Evolutionary conservation across 2,888 invertebrate species (phyloP).

Genomic region (Ellobium chinense): DNA sequence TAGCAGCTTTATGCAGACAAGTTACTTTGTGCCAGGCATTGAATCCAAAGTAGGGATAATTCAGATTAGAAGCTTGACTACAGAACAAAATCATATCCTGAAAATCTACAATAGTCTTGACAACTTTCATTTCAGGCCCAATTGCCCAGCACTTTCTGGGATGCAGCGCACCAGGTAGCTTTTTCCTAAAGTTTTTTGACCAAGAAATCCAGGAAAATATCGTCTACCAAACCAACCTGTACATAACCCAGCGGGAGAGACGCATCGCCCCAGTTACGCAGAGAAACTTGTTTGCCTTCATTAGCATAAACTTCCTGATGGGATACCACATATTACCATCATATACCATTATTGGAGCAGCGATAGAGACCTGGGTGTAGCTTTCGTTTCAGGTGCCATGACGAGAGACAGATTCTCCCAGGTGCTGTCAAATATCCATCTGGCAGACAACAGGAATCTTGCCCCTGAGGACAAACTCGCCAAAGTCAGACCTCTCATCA

Average conservation of each 20-base stretch:
- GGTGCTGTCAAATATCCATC: background rate
- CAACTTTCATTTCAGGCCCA: background rate
- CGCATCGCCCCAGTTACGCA: background rate
- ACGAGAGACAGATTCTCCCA: background rate
- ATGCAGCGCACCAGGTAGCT: background rate
- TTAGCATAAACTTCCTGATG: background rate
- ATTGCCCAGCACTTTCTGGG: background rate
- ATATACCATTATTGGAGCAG: background rate
- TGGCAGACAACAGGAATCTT: background rate
- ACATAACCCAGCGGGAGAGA: background rate
- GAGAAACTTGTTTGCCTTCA: background rate
- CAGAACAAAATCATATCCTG: too few relatives aligned
- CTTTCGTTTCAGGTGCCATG: background rate
- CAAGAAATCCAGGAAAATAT: background rate
- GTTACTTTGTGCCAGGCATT: too few relatives aligned
- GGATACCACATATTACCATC: background rate
- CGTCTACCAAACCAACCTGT: background rate
- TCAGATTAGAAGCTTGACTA: too few relatives aligned
- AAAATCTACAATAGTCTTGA: too few relatives aligned
- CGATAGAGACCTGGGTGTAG: background rate
- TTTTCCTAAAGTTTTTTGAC: background rate
- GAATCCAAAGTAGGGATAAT: too few relatives aligned
- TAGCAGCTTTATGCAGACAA: too few relatives aligned
- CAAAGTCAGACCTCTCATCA: constrained; percentile 33
- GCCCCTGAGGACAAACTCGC: constrained; percentile 12